Conservation (phyloP, 37 sponge, comb jelly and placozoan species). For the Corticium candelabrum region DNA sequence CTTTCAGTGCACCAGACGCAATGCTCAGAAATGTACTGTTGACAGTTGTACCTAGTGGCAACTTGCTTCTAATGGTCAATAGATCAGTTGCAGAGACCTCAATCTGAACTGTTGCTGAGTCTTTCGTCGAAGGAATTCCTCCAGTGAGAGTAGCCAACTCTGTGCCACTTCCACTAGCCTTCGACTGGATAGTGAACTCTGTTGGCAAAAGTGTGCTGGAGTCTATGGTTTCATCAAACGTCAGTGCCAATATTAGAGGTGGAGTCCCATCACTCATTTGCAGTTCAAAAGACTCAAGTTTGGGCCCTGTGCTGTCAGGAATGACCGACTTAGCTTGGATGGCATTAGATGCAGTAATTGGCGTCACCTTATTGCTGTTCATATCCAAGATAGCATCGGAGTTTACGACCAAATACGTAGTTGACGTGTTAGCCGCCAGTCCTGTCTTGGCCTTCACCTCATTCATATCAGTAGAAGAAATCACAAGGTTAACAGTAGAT, state of each 20-base stretch:
- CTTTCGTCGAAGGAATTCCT: too few relatives aligned
- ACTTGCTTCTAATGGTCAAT: neutral
- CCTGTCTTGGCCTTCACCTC: conserved; percentile 19
- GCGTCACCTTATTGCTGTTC: conserved; percentile 55
- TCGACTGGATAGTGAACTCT: neutral
- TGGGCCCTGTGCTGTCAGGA: neutral
- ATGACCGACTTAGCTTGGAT: conserved; percentile 27
- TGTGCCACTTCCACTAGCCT: too few relatives aligned
- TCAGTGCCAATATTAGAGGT: neutral
- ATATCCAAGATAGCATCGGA: conserved; percentile 36
- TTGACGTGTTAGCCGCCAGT: conserved; percentile 49
- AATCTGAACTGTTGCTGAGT: neutral
- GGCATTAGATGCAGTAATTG: neutral
- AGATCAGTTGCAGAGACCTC: neutral
- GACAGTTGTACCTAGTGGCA: conserved; percentile 20
- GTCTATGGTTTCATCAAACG: neutral
- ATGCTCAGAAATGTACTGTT: conserved; percentile 35
- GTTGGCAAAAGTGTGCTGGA: neutral
- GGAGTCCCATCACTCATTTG: conserved; percentile 13
- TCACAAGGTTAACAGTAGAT: neutral
- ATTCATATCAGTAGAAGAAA: neutral
- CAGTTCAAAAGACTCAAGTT: conserved; percentile 22
- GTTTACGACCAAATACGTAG: conserved; percentile 55
- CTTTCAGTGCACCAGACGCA: conserved; percentile 23
- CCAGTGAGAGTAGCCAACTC: too few relatives aligned